Evolutionary conservation across 2,113 vertebrate species (phyloP), one percentile per base, ranked within the genome.

Genomic region (Chaenogobius annularis): DNA sequence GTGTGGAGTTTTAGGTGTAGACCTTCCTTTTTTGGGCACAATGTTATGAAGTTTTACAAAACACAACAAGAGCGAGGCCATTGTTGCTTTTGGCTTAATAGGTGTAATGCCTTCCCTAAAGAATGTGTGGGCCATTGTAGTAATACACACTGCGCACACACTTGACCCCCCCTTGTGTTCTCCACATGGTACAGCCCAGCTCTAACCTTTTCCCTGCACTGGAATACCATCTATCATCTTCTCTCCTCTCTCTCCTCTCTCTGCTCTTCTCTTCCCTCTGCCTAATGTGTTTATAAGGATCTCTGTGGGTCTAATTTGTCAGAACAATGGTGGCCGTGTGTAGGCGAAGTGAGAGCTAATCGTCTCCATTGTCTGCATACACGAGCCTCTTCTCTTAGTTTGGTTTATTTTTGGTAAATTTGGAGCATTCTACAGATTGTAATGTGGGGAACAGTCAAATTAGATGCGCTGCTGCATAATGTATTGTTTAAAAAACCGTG

Each of bases 281-380:
- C 20, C 56, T 58, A 58, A 58, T 58, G 56, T 58, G 59, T 37
- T 62, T 62, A 62, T 62, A 62, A 62, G 31, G 59, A 62, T 17
- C 59, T 37, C 59, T 62, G 26, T 62, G 59, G 59, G 26, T 62
- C 26, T 62, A 62, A 62, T 62, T 62, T 62, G 59, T 62, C 59
- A 62, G 59, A 62, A 62, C 31, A 37, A 62, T 62, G 59, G 31
- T 7, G 26, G 31, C 59, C 31, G 59, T 62, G 56, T 59, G 59
- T 37, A 62, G 59, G 59, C 59, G 59, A 62, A 37, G 59, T 62
- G 59, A 35, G 59, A 62, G 31, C 59, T 62, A 62, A 62, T 62
- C 59, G 17, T 17, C 59, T 37, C 26, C 14, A 17, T 62, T 62
- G 15, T 62, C 14, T 37, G 3, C 20, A 22, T 10, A 58, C 59